Evolutionary conservation across 2,888 invertebrate genomes (phyloP).

Genomic region (Troglohyphantes excavatus): DNA sequence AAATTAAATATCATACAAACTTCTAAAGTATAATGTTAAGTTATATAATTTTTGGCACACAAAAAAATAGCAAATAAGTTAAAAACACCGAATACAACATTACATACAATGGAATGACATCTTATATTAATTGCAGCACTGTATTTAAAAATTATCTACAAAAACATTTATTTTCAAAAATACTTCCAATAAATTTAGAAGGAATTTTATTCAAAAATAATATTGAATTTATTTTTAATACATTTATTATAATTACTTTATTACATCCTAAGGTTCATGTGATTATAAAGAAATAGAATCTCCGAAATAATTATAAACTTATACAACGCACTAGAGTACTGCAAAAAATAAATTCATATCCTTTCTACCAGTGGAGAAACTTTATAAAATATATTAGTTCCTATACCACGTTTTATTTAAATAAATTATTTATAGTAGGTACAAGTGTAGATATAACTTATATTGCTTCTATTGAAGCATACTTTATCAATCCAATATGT

Average conservation of each 20-base stretch:
- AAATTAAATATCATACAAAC: not conserved
- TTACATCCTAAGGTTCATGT: not conserved
- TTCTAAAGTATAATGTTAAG: conserved; percentile 4
- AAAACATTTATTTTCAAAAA: conserved; percentile 31
- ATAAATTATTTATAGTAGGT: not conserved
- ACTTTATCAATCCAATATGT: not conserved
- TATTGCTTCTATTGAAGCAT: conserved; percentile 1
- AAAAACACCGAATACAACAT: conserved; percentile 13
- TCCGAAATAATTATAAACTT: conserved; percentile 16
- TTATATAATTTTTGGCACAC: conserved; percentile 63
- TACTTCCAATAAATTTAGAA: not conserved
- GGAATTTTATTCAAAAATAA: conserved; percentile 24
- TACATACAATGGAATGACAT: conserved; percentile 66
- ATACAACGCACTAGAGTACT: conserved; percentile 24
- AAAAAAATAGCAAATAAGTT: conserved; percentile 59
- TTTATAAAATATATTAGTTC: conserved; percentile 24
- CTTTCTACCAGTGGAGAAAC: not conserved
- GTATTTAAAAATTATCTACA: conserved; percentile 19
- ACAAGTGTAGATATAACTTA: not conserved
- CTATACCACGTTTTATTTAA: not conserved
- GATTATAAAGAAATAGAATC: not conserved
- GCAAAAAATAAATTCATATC: conserved; percentile 28
- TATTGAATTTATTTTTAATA: not conserved
- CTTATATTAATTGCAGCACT: conserved; percentile 45
- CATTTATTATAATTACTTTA: not conserved